A percentile compares a stretch with the other conserved stretches of the same genome.
Conservation (phyloP, 2,888 invertebrate genomes). For the Acleris literana region DNA sequence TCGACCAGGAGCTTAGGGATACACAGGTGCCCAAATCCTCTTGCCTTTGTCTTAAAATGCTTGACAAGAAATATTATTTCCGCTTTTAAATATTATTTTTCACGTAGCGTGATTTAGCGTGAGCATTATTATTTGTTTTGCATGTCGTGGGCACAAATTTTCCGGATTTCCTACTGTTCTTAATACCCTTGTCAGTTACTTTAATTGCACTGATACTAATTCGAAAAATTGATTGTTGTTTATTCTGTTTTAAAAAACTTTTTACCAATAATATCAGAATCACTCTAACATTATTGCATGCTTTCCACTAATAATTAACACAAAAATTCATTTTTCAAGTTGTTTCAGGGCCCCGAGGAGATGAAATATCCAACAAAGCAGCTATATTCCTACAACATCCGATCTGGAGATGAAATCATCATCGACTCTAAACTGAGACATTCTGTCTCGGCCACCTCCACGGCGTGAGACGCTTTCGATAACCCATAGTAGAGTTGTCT, state of each 20-base stretch:
- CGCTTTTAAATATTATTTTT: too few relatives aligned
- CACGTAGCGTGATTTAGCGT: too few relatives aligned
- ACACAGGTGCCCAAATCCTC: constrained; percentile 65
- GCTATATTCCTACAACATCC: constrained; percentile 95
- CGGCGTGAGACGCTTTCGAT: constrained; percentile 44
- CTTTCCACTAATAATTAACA: constrained; percentile 38
- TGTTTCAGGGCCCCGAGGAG: constrained; percentile 90
- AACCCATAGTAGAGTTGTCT: not conserved
- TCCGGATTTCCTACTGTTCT: too few relatives aligned
- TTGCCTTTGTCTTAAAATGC: too few relatives aligned
- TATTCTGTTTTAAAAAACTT: too few relatives aligned
- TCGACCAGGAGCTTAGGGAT: constrained; percentile 90
- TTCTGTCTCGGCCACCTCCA: constrained; percentile 67
- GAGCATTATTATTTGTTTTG: too few relatives aligned
- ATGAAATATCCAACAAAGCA: constrained; percentile 95
- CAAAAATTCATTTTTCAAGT: constrained; percentile 41
- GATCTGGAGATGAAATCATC: constrained; percentile 95
- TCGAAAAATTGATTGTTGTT: too few relatives aligned
- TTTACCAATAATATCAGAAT: not conserved
- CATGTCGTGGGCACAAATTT: too few relatives aligned
- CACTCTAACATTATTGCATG: constrained; percentile 1
- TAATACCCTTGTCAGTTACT: too few relatives aligned
- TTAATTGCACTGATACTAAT: too few relatives aligned
- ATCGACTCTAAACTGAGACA: constrained; percentile 90
- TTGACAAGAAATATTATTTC: too few relatives aligned